Evolutionary conservation across 2,113 vertebrate genomes (phyloP), one percentile per base, ranked within the genome.

Genomic region (Hemiprocne comata): DNA sequence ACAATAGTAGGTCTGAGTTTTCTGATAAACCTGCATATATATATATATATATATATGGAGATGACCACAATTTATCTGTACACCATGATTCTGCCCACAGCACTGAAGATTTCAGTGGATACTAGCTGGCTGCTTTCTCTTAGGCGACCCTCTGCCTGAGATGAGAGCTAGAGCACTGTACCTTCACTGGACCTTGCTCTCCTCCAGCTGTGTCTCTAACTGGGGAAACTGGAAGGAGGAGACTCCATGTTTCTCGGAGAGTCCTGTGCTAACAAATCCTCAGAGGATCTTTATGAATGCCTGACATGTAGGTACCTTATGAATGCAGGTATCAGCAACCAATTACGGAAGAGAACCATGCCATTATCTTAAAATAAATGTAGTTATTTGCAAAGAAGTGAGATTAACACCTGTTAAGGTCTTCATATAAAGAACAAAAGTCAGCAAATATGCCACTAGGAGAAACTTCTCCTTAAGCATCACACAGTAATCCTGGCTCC

Each of bases 11-110:
- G n/a, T 10, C 34, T n/a, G 11, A 33, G 25, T 13, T 71, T 82
- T 50, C 65, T n/a, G 24, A 28, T 25, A 31, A 72, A 57, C 1
- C 0, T 20, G 7, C 4, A 8, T 3, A 17, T 9, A 13, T 4
- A 2, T 38, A n/a, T n/a, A n/a, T n/a, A n/a, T n/a, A n/a, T n/a
- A n/a, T n/a, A n/a, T n/a, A n/a, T n/a, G n/a, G 33, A 67, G 44
- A 38, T n/a, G 13, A 13, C 29, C 58, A 6, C 15, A 17, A 36
- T 3, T 17, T 17, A 31, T 1, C 36, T 29, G 61, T 17, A 38
- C 8, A 8, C 10, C 21, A 10, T 4, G 17, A 58, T 31, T n/a
- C 12, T 60, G n/a, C 46, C 54, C 44, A 7, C 19, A 61, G 60
- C 34, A 55, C 5, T 26, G 15, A 24, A 38, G 2, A 28, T 40